Percentiles rank a stretch among this genome's conserved stretches.
Conservation (phyloP, 2,888 invertebrate species). For the Gerris lacustris region DNA sequence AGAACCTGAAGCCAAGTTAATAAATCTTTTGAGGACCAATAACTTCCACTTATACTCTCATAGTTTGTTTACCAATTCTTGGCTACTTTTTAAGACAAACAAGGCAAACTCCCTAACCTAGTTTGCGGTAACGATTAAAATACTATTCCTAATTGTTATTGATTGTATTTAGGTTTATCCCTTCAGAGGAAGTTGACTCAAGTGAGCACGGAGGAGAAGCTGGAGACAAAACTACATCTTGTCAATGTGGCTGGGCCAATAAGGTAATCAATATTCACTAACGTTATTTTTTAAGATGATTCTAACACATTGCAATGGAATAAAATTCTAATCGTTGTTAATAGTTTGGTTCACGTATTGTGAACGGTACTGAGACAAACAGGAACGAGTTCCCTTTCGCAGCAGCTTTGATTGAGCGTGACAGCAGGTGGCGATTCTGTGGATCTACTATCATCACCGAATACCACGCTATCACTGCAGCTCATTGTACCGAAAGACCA, state of each 20-base stretch:
- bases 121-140: too few relatives aligned
- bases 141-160: neutral
- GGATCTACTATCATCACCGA: constrained; percentile 1
- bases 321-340: neutral
- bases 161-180: neutral
- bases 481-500: constrained; percentile 5
- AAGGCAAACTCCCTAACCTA: too few relatives aligned
- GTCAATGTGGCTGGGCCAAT: constrained; percentile 3
- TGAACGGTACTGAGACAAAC: constrained; percentile 1
- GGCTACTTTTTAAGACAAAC: too few relatives aligned
- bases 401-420: neutral
- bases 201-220: neutral
- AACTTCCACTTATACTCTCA: too few relatives aligned
- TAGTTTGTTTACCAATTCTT: too few relatives aligned
- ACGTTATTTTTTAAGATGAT: neutral
- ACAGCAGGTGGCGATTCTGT: neutral
- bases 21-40: too few relatives aligned
- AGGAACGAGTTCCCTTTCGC: constrained; percentile 1
- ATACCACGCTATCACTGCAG: constrained; percentile 5
- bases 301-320: neutral
- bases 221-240: neutral
- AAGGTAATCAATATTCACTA: neutral
- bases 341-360: neutral
- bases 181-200: neutral
- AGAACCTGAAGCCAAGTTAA: too few relatives aligned